Evolutionary conservation across 2,113 vertebrate species (phyloP), one percentile per base, ranked within the genome.

Genomic region (Athene cunicularia): DNA sequence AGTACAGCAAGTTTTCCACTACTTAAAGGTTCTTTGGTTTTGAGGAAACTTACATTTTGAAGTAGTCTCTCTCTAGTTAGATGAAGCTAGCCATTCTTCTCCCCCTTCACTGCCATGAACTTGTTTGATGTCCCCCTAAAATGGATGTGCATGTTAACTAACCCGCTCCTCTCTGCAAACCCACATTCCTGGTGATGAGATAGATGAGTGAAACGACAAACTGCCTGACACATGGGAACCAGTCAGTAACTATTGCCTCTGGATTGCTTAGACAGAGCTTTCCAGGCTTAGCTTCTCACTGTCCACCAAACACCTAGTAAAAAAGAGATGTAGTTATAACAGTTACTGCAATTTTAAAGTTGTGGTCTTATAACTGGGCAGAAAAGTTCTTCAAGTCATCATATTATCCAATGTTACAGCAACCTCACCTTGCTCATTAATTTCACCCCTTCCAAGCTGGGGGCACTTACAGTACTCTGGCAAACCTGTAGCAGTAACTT

Each of bases 381-480:
- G 55, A 66, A 47, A 81, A 67, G 12, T 14, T 30, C 13, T 64
- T 43, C 24, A 64, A n/a, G 49, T 32, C 26, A 73, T 66, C 22
- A 5, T 2, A 23, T 5, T 19, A 24, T 5, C 19, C 22, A 26
- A 14, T 2, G 8, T 24, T 32, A 73, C 18, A 70, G 64, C 49
- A 88, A 52, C 11, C 39, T 24, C 20, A 75, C 33, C 47, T 11
- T 0, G 12, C 14, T 35, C 24, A 59, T 2, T 33, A 35, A 35
- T 20, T 59, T 39, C 7, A 70, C 6, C 24, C 47, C 32, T 35
- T 81, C 18, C 10, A 45, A 76, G 13, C 0, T 0, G 0, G 5
- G 5, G 10, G 24, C 30, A 13, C 12, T 20, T 45, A 55, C 39
- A 41, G 12, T 35, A 50, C 19, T 70, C 28, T 27, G 11, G 7